phyloP scores from a whole-genome alignment of 1,140 invertebrate genomes.

The Drosophila micromelanica region DNA sequence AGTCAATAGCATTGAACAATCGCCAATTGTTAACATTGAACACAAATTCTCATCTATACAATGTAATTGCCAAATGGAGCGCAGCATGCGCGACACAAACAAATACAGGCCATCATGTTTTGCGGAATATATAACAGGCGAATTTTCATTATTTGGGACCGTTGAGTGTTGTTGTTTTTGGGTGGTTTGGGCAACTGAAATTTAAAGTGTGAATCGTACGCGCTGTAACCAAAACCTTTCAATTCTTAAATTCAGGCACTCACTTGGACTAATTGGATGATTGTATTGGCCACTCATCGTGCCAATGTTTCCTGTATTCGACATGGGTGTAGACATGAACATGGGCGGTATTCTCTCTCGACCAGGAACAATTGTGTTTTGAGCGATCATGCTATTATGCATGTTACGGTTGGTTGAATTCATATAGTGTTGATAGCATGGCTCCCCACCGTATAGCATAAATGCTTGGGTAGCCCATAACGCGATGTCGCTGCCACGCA shows the following conservation, averaged over 20 bases:
- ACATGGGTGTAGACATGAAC: conserved; percentile 82
- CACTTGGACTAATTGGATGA: conserved; percentile 73
- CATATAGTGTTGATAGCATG: conserved; percentile 53
- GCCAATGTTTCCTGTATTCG: conserved; percentile 36
- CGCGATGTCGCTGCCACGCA: conserved; percentile 89
- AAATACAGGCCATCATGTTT: conserved; percentile 98
- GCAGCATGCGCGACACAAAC: conserved; percentile 93
- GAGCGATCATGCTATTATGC: conserved; percentile 43
- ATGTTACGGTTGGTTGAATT: conserved; percentile 53
- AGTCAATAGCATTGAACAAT: conserved; percentile 85
- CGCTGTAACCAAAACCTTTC: not conserved
- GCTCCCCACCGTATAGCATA: conserved; percentile 95
- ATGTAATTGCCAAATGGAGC: conserved; percentile 91
- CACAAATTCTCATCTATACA: conserved; percentile 86
- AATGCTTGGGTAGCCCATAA: conserved; percentile 97
- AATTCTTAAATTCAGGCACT: conserved; percentile 13
- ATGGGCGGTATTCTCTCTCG: conserved; percentile 60
- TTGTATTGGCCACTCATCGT: conserved; percentile 39
- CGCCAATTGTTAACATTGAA: conserved; percentile 85
- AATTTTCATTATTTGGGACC: conserved; percentile 47
- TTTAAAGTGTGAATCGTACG: not conserved
- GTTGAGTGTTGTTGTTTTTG: conserved; percentile 56
- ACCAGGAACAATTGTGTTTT: conserved; percentile 6
- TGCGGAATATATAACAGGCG: conserved; percentile 84
- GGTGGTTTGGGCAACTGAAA: conserved; percentile 47